phyloP scores from a whole-genome alignment of 2,888 invertebrate species.

The Troilus luridus region DNA sequence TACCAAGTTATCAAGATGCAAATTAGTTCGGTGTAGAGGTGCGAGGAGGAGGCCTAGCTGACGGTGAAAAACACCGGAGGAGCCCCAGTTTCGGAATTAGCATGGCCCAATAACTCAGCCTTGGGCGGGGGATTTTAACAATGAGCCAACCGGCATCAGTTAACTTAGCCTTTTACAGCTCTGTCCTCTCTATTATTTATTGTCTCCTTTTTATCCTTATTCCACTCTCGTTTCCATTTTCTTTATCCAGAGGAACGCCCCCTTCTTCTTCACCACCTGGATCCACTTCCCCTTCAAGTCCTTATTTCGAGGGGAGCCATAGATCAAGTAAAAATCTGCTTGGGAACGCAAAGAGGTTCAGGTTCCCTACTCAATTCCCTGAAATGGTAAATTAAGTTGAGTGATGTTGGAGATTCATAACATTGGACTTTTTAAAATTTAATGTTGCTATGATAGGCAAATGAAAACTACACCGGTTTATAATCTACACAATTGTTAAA shows the following conservation, averaged over 20 bases:
- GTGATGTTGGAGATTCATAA: not conserved
- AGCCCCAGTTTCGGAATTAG: conserved; percentile 40
- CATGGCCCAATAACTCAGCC: conserved; percentile 47
- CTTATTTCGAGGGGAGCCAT: not conserved
- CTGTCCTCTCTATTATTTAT: conserved; percentile 40
- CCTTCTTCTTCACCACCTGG: conserved; percentile 18
- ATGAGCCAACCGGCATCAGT: conserved; percentile 49
- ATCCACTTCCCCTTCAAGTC: conserved; percentile 14
- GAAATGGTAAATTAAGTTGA: not conserved
- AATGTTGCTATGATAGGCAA: not conserved
- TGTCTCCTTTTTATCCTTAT: conserved; percentile 49
- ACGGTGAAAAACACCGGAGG: conserved; percentile 23
- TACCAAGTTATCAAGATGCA: conserved; percentile 57
- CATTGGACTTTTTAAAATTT: not conserved
- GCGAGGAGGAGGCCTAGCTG: conserved; percentile 37
- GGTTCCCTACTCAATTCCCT: not conserved
- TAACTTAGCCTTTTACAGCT: conserved; percentile 46
- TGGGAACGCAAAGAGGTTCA: not conserved
- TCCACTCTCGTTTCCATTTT: conserved; percentile 6
- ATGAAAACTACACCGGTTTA: no score
- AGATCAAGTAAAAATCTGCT: conserved; percentile 13
- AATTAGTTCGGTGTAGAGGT: conserved; percentile 48
- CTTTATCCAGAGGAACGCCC: conserved; percentile 7
- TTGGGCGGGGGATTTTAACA: conserved; percentile 24
- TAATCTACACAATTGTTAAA: no score